Conservation (phyloP, 2,113 vertebrate species). For the Antigone vipio region DNA sequence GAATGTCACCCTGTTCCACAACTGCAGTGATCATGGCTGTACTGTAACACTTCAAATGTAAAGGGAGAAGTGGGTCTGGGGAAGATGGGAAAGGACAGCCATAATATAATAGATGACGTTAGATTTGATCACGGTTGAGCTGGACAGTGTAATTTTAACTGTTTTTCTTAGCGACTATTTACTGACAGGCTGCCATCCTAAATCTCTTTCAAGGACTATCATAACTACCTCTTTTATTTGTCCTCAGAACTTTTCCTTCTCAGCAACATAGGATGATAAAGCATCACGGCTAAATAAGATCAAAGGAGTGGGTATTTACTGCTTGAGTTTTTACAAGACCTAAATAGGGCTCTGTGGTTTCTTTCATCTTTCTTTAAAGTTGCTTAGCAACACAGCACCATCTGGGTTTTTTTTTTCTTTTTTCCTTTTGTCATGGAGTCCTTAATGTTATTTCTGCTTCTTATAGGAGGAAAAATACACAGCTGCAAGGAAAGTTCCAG, state of each 20-base stretch:
- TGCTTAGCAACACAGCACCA: slow-evolving; percentile 43
- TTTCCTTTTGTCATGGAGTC: not conserved
- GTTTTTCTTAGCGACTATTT: not conserved
- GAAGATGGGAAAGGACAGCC: not conserved
- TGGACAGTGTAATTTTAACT: not conserved
- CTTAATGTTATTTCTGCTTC: not conserved
- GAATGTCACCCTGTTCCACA: not conserved
- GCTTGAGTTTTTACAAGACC: not conserved
- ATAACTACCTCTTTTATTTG: not conserved
- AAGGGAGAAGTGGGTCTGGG: not conserved
- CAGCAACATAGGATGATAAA: slow-evolving; percentile 6
- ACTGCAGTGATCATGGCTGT: not conserved
- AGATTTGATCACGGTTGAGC: not conserved
- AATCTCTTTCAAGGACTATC: not conserved
- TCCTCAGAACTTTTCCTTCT: not conserved
- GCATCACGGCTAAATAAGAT: slow-evolving; percentile 31
- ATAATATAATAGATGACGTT: not conserved
- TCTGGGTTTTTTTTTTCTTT: not conserved
- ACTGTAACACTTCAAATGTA: not conserved
- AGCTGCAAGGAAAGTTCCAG: not conserved
- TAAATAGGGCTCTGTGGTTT: slow-evolving; percentile 23
- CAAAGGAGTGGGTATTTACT: slow-evolving; percentile 46
- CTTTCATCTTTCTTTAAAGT: slow-evolving; percentile 58
- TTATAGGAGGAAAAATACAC: not conserved
- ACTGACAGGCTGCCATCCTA: not conserved